phyloP scores from a whole-genome alignment of 2,888 invertebrate genomes.

The Gryllus longicercus region DNA sequence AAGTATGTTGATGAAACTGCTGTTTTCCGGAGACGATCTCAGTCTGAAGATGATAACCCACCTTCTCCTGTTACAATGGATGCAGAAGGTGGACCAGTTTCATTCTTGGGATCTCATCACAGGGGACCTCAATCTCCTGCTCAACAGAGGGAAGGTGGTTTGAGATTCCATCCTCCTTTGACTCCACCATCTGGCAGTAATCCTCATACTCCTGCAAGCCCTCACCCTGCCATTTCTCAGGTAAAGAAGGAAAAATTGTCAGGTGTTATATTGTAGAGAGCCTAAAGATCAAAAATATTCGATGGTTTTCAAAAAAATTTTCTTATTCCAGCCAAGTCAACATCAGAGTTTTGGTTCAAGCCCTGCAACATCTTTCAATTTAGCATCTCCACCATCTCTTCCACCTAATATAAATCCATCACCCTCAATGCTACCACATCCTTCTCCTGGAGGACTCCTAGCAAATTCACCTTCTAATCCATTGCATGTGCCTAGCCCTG shows the following conservation, averaged over 20 bases:
- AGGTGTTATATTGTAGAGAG: not conserved
- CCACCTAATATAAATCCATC: constrained; percentile 55
- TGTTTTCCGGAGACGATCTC: constrained; percentile 72
- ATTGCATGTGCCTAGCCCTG: constrained; percentile 57
- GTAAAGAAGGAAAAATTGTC: constrained; percentile 37
- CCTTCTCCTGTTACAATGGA: constrained; percentile 88
- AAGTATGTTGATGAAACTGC: constrained; percentile 91
- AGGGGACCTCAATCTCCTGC: constrained; percentile 64
- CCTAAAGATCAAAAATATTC: not conserved
- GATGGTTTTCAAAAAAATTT: not conserved
- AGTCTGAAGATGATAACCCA: constrained; percentile 94
- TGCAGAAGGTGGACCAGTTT: constrained; percentile 52
- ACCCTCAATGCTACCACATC: constrained; percentile 54
- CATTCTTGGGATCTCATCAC: constrained; percentile 53
- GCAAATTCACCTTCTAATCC: constrained; percentile 58
- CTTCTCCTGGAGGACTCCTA: constrained; percentile 59
- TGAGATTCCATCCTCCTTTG: constrained; percentile 83
- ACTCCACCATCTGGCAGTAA: constrained; percentile 77
- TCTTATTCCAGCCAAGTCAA: constrained; percentile 44
- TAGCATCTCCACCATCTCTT: constrained; percentile 63
- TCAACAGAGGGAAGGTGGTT: constrained; percentile 58
- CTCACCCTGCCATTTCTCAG: constrained; percentile 59
- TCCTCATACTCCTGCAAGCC: constrained; percentile 82
- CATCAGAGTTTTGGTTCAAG: constrained; percentile 60
- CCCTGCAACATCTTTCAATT: constrained; percentile 62